These are phyloP conservation scores for Ischnus inquisitorius DNA, from an alignment of 2,888 invertebrate species.

Conservation along the genomic window DNA sequence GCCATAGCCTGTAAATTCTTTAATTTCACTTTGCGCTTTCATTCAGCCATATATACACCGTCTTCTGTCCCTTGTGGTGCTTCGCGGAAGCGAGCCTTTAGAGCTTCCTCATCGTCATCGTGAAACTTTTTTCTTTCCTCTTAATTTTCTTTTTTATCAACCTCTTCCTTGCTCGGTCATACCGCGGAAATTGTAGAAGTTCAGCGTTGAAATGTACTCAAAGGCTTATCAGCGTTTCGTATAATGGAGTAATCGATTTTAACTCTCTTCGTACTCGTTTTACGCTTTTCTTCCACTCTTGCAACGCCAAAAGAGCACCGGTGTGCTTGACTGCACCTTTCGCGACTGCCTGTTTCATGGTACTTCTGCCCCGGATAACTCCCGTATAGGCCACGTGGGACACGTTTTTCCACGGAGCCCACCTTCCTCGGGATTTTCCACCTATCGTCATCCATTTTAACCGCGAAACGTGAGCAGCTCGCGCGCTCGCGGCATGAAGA, in stretches of 20 bases:
- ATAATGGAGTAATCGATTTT: slow-evolving; percentile 46
- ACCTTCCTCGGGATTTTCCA: not conserved
- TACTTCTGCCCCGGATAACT: not conserved
- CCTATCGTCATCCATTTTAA: slow-evolving; percentile 2
- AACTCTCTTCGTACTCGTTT: not conserved
- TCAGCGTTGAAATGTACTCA: slow-evolving; percentile 27
- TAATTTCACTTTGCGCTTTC: slow-evolving; percentile 53
- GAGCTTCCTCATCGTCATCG: slow-evolving; percentile 9
- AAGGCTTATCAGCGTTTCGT: slow-evolving; percentile 43
- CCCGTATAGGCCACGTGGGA: slow-evolving; percentile 16
- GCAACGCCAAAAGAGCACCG: not conserved
- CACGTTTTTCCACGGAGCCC: slow-evolving; percentile 2
- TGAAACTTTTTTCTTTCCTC: not conserved
- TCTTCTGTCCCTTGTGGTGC: not conserved
- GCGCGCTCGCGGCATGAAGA: not conserved
- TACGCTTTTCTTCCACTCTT: not conserved
- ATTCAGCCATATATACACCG: not conserved
- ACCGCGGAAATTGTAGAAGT: not conserved
- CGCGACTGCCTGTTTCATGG: not conserved
- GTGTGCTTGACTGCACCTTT: not conserved
- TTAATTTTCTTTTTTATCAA: slow-evolving; percentile 8
- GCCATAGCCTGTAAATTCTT: slow-evolving; percentile 37
- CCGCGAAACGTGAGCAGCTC: not conserved
- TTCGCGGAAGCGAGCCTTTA: not conserved
- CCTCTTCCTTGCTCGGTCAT: not conserved